Percentiles rank a stretch among this genome's conserved stretches.
phyloP scores from a whole-genome alignment of 2,113 vertebrate genomes.

The Marcusenius ussheri region DNA sequence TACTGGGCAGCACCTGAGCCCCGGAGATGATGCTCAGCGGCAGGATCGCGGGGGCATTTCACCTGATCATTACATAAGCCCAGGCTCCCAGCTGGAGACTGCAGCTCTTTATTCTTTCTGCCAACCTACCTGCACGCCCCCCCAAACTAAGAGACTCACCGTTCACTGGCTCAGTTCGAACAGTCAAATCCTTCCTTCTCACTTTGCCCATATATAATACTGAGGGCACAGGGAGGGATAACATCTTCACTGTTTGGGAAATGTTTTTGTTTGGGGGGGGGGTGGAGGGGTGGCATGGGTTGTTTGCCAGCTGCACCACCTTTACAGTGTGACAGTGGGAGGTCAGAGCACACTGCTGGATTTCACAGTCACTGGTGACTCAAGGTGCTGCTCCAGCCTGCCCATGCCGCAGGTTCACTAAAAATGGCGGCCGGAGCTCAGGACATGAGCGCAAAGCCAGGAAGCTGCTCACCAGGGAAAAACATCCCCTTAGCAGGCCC shows the following conservation, averaged over 20 bases:
- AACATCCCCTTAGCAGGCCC: background rate
- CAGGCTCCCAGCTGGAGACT: background rate
- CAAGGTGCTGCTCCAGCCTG: background rate
- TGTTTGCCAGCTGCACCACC: background rate
- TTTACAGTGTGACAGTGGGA: background rate
- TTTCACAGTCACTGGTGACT: background rate
- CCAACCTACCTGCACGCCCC: constrained; percentile 43
- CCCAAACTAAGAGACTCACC: constrained; percentile 49
- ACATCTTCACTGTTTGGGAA: background rate
- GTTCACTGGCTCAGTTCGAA: constrained; percentile 53
- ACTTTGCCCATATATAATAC: constrained; percentile 29
- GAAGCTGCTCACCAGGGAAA: background rate
- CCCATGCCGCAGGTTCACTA: background rate
- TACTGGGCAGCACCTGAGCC: background rate
- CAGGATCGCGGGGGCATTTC: constrained; percentile 30
- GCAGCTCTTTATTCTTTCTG: background rate
- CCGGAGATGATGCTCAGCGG: no score
- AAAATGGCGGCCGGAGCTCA: background rate
- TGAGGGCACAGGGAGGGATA: background rate
- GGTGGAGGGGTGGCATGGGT: background rate
- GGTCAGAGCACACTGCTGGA: background rate
- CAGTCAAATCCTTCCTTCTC: constrained; percentile 49
- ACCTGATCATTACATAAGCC: constrained; percentile 59
- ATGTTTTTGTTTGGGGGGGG: background rate
- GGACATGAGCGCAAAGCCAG: background rate